Evolutionary conservation across 1,140 invertebrate genomes (phyloP), one percentile per base, ranked within the genome.

Genomic region (Phenacoccus solenopsis): DNA sequence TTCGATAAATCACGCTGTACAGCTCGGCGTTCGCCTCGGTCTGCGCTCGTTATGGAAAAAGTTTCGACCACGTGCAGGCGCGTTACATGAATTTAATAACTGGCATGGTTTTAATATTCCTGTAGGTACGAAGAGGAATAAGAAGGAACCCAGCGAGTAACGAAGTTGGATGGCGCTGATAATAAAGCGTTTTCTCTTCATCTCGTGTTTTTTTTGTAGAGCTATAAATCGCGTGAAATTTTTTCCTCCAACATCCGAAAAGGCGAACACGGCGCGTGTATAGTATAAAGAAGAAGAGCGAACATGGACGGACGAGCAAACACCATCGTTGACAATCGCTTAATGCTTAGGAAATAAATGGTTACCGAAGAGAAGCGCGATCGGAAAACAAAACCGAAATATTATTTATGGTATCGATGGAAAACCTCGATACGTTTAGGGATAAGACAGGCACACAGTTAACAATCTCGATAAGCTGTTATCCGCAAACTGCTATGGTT

Each of bases 391-490:
- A 49, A 49, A 49, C 38, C 38, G 59, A 64, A 64, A 64, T 64
- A 64, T 64, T 64, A 64, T 64, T 64, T 64, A 64, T 64, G 59
- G 25, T 64, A 25, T 64, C 59, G 59, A 64, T 64, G 22, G 59
- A 16, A 64, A 64, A 64, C 10, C 59, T 64, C 59, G 59, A 64
- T 25, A 24, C 59, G 25, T 64, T 64, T 25, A 64, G 21, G 59
- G 21, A 27, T 27, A 27, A 27, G 59, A 64, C 22, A 27, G 59
- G 13, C 22, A 27, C 25, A 27, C 59, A 64, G 22, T 25, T 24
- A 64, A 64, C 22, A 9, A 64, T 64, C 59, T 64, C 59, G 59
- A 64, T 64, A 64, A 64, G 59, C 59, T 64, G 59, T 64, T 64
- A 64, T 64, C 59, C 59, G 59, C 59, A 64, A 64, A 64, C 21